Conservation (phyloP, 1,140 invertebrate species). For the Zeugodacus cucurbitae region DNA sequence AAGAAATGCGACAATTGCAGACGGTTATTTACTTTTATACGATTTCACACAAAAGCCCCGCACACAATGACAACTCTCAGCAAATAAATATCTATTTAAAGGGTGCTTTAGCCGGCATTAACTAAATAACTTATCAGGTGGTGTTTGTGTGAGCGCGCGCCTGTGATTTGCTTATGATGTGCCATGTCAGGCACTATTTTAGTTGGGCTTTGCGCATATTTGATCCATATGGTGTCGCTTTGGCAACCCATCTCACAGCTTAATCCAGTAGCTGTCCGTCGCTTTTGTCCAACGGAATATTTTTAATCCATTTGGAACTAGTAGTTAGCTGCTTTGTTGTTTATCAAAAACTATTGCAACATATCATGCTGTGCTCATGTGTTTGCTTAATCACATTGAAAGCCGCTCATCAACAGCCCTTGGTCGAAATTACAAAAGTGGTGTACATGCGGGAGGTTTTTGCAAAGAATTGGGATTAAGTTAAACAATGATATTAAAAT, state of each 20-base stretch:
- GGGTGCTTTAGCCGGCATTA: background rate
- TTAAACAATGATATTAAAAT: too few relatives aligned
- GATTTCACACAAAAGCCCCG: constrained; percentile 11
- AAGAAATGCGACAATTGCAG: constrained; percentile 24
- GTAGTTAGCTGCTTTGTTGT: too few relatives aligned
- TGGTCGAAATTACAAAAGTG: too few relatives aligned
- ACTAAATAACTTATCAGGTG: constrained; percentile 15
- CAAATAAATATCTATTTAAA: constrained; percentile 1
- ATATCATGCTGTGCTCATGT: too few relatives aligned
- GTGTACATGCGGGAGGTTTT: too few relatives aligned
- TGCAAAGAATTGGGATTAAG: too few relatives aligned
- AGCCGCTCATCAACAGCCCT: too few relatives aligned
- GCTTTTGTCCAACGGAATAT: too few relatives aligned
- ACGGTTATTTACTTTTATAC: constrained; percentile 21
- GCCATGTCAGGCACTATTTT: background rate
- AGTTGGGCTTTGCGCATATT: background rate
- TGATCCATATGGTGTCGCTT: background rate
- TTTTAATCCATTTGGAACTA: too few relatives aligned
- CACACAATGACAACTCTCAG: background rate
- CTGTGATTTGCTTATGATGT: background rate
- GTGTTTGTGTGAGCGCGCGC: background rate
- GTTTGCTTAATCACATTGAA: too few relatives aligned
- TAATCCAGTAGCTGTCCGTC: background rate
- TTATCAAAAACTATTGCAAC: too few relatives aligned
- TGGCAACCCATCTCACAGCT: background rate